Base-by-base conservation (phyloP, 2,888 invertebrate species). In the Amphipyra berbera region DNA sequence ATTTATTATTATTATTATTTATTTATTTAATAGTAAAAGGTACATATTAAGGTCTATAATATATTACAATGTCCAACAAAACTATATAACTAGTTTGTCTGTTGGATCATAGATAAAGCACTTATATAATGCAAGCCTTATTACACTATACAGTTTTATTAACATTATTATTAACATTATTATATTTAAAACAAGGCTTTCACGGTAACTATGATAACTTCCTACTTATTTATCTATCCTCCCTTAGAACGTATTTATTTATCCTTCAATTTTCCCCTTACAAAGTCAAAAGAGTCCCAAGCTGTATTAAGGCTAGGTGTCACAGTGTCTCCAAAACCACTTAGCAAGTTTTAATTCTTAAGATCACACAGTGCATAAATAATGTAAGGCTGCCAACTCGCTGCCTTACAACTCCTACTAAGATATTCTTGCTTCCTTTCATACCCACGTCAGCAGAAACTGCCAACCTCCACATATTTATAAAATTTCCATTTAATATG, bases 291-390 rank as follows among this genome's bases (percentile, higher is more conserved):
- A 48, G 60, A 12, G 9, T 38, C 30, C 10, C 13, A 14, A 12
- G 44, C 37, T 38, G 14, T 44, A 45, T 45, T 33, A 67, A 41
- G 33, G 44, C 21, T 44, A 30, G 59, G 60, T 73, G 53, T 57
- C 48, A 40, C 62, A 56, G 47, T 68, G 41, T 61, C 49, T 52
- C 30, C 49, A 40, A 40, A 74, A 57, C 74, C 56, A 70, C 75
- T 70, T 74, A 70, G 56, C 37, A 69, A 62, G 70, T 69, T 69
- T 70, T 74, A 69, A 70, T 74, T 70, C 75, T 74, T 69, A 49
- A 70, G 70, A 70, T 61, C 74, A 62, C 62, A 61, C 41, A 69
- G 38, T 69, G 70, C 63, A 74, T 74, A 50, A 69, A 62, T 70
- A 69, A 70, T 70, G 70, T 46, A 48, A 57, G 49, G 35, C 53